These are phyloP conservation scores for Muntiacus reevesi DNA, from an alignment of 2,113 vertebrate species.

Conservation along the genomic window DNA sequence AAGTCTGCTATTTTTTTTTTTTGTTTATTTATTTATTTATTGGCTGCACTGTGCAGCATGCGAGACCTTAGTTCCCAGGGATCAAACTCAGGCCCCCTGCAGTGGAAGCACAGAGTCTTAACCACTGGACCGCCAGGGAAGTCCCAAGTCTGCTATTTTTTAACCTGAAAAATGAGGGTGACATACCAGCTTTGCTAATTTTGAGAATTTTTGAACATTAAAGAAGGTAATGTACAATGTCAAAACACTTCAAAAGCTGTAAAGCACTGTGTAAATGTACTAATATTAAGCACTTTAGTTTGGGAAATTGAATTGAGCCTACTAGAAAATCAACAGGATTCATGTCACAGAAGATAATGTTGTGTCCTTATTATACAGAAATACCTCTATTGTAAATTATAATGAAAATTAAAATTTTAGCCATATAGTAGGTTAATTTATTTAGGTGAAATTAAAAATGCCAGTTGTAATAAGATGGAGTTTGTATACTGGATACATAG, in stretches of 20 bases:
- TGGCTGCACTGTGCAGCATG: background rate
- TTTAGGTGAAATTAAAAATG: background rate
- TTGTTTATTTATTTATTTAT: background rate
- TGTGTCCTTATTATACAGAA: background rate
- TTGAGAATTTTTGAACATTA: background rate
- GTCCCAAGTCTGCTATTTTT: background rate
- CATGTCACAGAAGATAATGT: background rate
- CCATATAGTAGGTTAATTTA: background rate
- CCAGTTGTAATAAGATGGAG: background rate
- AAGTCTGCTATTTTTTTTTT: too few species aligned
- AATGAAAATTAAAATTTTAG: slow-evolving; percentile 20
- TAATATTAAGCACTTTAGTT: background rate
- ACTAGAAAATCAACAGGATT: background rate
- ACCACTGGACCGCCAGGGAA: background rate
- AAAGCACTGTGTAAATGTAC: background rate
- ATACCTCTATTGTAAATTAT: background rate
- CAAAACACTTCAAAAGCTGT: background rate
- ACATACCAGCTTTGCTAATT: background rate
- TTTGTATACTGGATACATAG: background rate
- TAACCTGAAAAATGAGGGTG: background rate
- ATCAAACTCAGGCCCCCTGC: background rate
- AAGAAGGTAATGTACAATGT: background rate
- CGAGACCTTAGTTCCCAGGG: background rate
- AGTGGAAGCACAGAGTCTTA: background rate
- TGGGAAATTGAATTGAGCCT: background rate